Evolutionary conservation across 30 jellyfish, hydroid and myxozoan genomes (phyloP).

Genomic region (Aurelia sp.): DNA sequence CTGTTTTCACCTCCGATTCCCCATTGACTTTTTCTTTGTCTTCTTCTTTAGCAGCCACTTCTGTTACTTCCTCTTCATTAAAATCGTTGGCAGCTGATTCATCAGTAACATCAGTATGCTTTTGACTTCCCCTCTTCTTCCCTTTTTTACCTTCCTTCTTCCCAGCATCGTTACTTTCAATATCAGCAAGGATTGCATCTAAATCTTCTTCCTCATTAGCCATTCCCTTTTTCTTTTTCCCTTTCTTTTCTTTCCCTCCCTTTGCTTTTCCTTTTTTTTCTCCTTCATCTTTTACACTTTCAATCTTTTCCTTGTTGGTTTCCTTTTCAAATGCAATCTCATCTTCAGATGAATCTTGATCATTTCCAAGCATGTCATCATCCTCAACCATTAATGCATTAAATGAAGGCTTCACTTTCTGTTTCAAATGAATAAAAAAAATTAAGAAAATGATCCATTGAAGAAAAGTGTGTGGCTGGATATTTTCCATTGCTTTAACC

Average conservation of each 20-base stretch:
- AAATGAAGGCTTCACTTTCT: conserved; percentile 69
- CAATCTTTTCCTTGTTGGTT: conserved; percentile 13
- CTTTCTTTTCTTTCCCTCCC: too few relatives aligned
- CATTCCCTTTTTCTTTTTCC: conserved; percentile 30
- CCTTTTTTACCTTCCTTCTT: conserved; percentile 32
- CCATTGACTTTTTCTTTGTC: background rate
- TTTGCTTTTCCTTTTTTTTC: conserved; percentile 41
- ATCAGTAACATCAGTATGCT: conserved; percentile 26
- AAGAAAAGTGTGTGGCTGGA: background rate
- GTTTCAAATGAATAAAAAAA: background rate
- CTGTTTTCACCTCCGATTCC: conserved; percentile 6
- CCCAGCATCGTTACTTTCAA: conserved; percentile 51
- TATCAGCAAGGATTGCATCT: conserved; percentile 80
- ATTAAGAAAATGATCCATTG: background rate
- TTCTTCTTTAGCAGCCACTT: conserved; percentile 19
- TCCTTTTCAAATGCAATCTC: background rate
- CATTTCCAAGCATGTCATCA: conserved; percentile 51
- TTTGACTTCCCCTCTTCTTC: conserved; percentile 69
- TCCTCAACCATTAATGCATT: conserved; percentile 86
- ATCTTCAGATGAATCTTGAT: conserved; percentile 40
- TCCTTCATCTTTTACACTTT: conserved; percentile 17
- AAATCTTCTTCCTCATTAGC: conserved; percentile 57
- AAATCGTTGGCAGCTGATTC: background rate
- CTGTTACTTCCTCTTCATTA: conserved; percentile 28
- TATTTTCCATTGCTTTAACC: too few relatives aligned